Percentiles rank a stretch among this genome's conserved stretches.
These are phyloP conservation scores for Cantharis rufa DNA, from an alignment of 2,888 invertebrate genomes.

Conservation along the genomic window DNA sequence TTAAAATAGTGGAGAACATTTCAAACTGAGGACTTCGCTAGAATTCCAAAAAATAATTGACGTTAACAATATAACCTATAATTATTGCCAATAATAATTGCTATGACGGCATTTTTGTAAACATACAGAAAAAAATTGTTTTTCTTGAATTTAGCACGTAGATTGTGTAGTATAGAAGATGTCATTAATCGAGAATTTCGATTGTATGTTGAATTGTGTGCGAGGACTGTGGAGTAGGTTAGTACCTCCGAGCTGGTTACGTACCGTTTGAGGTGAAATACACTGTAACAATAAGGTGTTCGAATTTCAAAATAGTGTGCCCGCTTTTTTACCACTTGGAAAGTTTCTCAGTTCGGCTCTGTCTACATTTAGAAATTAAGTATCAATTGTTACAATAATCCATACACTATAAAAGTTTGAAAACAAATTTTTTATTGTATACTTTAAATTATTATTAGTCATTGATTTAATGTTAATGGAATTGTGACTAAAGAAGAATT, in stretches of 20 bases:
- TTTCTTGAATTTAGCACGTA: not conserved
- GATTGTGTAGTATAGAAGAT: not conserved
- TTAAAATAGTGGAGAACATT: not conserved
- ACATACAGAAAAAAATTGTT: not conserved
- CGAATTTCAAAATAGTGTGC: not conserved
- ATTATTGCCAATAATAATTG: not conserved
- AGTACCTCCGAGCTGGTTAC: not conserved
- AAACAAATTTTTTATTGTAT: not conserved
- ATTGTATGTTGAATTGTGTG: not conserved
- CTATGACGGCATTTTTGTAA: not conserved
- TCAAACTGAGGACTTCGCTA: not conserved
- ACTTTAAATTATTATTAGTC: not conserved
- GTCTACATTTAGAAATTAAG: not conserved
- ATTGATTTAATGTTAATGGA: not conserved
- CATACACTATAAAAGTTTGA: not conserved
- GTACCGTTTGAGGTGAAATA: not conserved
- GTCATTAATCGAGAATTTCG: not conserved
- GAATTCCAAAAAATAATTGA: not conserved
- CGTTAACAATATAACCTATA: not conserved
- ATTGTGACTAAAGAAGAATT: constrained; percentile 2
- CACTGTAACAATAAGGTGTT: not conserved
- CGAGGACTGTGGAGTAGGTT: not conserved
- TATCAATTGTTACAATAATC: not conserved
- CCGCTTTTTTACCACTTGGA: not conserved
- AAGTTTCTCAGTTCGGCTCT: not conserved